Percentiles rank a stretch among this genome's conserved stretches.
These are phyloP conservation scores for Petrolisthes manimaculis DNA, from an alignment of 2,888 invertebrate genomes.

Conservation along the genomic window DNA sequence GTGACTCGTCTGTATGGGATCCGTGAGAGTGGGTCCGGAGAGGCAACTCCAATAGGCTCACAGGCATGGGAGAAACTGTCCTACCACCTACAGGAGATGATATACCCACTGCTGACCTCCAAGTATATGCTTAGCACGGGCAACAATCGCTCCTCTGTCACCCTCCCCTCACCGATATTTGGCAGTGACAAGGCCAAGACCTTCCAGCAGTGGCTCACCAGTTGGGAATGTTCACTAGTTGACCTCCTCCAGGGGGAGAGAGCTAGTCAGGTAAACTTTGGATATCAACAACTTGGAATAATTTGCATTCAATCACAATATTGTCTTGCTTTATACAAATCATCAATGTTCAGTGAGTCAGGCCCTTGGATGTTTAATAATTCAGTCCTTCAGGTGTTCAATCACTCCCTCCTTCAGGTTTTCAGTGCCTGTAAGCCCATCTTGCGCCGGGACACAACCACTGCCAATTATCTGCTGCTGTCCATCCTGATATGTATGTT, in stretches of 20 bases:
- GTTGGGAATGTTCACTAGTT: conserved; percentile 67
- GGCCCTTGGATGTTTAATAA: not conserved
- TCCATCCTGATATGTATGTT: no score
- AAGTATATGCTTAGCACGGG: conserved; percentile 60
- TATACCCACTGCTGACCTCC: conserved; percentile 61
- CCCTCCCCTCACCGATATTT: conserved; percentile 66
- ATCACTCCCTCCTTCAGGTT: conserved; percentile 34
- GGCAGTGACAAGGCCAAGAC: conserved; percentile 64
- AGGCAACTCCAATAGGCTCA: conserved; percentile 38
- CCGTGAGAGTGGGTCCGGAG: conserved; percentile 45
- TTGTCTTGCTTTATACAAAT: no score
- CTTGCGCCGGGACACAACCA: no score
- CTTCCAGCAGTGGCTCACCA: conserved; percentile 67
- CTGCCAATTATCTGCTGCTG: no score
- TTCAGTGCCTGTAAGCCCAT: conserved; percentile 66
- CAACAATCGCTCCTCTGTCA: conserved; percentile 27
- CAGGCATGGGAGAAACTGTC: conserved; percentile 52
- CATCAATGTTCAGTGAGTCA: no score
- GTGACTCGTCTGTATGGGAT: conserved; percentile 62
- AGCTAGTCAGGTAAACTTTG: conserved; percentile 51
- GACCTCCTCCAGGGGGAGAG: conserved; percentile 61
- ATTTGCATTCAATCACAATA: not conserved
- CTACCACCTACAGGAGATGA: conserved; percentile 60
- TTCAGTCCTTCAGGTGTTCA: not conserved
- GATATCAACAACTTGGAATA: not conserved